Conservation (phyloP, 2,888 invertebrate species). For the Balanococcus diminutus region DNA sequence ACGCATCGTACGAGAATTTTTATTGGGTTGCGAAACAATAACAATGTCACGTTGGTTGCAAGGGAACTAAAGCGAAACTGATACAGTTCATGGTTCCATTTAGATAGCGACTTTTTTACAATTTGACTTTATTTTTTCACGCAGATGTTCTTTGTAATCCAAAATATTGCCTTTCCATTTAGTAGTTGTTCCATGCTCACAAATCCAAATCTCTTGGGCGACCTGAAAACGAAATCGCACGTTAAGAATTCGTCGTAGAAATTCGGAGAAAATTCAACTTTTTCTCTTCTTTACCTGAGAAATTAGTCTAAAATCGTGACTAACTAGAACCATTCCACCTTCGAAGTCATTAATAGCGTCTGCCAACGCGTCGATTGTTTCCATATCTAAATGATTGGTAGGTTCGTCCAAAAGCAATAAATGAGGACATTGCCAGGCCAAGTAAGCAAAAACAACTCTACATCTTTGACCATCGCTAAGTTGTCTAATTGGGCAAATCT, state of each 20-base stretch:
- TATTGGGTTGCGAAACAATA: constrained; percentile 30
- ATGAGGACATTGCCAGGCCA: constrained; percentile 97
- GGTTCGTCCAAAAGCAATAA: constrained; percentile 85
- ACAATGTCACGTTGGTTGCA: constrained; percentile 6
- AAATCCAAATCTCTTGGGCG: constrained; percentile 99
- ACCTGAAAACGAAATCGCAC: constrained; percentile 69
- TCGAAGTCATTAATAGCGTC: constrained; percentile 98
- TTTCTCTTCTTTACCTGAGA: constrained; percentile 80
- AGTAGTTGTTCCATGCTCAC: constrained; percentile 92
- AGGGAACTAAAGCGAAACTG: not conserved
- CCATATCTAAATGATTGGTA: constrained; percentile 96
- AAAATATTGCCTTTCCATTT: constrained; percentile 98
- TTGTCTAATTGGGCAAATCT: constrained; percentile 92
- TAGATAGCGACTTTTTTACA: constrained; percentile 64
- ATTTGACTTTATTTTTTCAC: constrained; percentile 82
- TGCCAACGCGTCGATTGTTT: constrained; percentile 96
- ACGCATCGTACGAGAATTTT: constrained; percentile 31
- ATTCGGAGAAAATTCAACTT: no score
- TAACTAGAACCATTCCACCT: constrained; percentile 98
- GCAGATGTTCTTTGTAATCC: constrained; percentile 93
- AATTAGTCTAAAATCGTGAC: constrained; percentile 99
- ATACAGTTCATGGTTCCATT: not conserved
- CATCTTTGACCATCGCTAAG: constrained; percentile 97
- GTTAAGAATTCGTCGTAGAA: not conserved
- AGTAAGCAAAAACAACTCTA: constrained; percentile 97